A percentile compares a stretch with the other conserved stretches of the same genome.
These are phyloP conservation scores for Odontophorus gujanensis DNA, from an alignment of 2,113 vertebrate species.

Conservation along the genomic window DNA sequence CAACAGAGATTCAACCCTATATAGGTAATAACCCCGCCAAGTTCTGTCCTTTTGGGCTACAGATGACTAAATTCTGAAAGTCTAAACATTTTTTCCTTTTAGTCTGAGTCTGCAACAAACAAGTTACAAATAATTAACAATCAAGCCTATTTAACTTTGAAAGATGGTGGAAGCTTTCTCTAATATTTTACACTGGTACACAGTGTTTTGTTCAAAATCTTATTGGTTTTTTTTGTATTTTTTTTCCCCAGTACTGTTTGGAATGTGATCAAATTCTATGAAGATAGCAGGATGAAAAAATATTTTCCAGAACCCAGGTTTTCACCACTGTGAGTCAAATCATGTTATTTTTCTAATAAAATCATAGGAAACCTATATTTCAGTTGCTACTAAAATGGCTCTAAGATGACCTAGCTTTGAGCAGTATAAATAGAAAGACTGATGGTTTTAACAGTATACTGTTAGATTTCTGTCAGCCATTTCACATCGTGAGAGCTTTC, in stretches of 20 bases:
- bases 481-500: background rate
- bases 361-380: background rate
- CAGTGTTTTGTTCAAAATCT: constrained; percentile 39
- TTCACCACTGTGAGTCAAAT: background rate
- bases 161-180: constrained; percentile 30
- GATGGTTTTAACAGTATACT: background rate
- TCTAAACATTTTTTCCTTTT: background rate
- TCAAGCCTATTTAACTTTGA: constrained; percentile 55
- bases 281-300: background rate
- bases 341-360: background rate
- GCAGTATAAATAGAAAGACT: background rate
- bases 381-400: background rate
- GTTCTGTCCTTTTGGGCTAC: background rate
- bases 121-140: constrained; percentile 57
- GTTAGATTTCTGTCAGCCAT: background rate
- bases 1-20: background rate
- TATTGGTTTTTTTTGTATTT: constrained; percentile 34
- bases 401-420: background rate
- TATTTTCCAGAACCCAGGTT: background rate
- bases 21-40: background rate
- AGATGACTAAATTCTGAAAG: background rate
- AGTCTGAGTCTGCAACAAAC: constrained; percentile 3
- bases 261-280: constrained; percentile 30
- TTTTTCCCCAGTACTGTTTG: background rate
- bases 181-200: constrained; percentile 56